Percentiles rank a stretch among this genome's conserved stretches.
Evolutionary conservation across 2,888 invertebrate genomes (phyloP).

Genomic region (Cheilosia impressa): DNA sequence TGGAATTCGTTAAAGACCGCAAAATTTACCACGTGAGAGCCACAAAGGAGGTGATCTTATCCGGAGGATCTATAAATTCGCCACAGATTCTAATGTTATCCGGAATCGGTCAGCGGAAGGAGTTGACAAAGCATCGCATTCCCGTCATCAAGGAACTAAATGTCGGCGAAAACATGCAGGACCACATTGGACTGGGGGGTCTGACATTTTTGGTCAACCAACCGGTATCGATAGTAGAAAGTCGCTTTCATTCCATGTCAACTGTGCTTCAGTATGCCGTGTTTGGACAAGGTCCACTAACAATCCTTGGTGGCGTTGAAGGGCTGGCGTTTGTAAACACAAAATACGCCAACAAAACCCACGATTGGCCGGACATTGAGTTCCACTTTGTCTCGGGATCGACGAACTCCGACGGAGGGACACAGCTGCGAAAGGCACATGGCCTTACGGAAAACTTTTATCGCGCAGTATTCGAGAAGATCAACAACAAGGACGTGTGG

Average conservation of each 20-base stretch:
- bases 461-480: slow-evolving; percentile 89
- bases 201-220: slow-evolving; percentile 92
- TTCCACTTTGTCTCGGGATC: slow-evolving; percentile 95
- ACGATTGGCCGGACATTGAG: slow-evolving; percentile 95
- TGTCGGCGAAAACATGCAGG: slow-evolving; percentile 94
- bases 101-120: slow-evolving; percentile 91
- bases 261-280: slow-evolving; percentile 93
- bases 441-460: slow-evolving; percentile 91
- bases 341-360: slow-evolving; percentile 90
- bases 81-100: slow-evolving; percentile 97
- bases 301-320: slow-evolving; percentile 95
- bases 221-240: slow-evolving; percentile 91
- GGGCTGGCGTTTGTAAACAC: slow-evolving; percentile 95
- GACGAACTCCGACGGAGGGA: slow-evolving; percentile 93
- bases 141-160: slow-evolving; percentile 91
- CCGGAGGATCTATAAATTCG: slow-evolving; percentile 96
- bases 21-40: slow-evolving; percentile 90
- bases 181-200: slow-evolving; percentile 94
- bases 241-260: slow-evolving; percentile 90
- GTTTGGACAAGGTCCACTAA: slow-evolving; percentile 92
- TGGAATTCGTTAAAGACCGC: slow-evolving; percentile 91
- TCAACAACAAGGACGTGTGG: slow-evolving; percentile 91
- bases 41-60: slow-evolving; percentile 93
- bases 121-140: slow-evolving; percentile 89
- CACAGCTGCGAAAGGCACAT: slow-evolving; percentile 91